Evolutionary conservation across 2,888 invertebrate genomes (phyloP), one percentile per base, ranked within the genome.

Genomic region (Ligdia adustata): DNA sequence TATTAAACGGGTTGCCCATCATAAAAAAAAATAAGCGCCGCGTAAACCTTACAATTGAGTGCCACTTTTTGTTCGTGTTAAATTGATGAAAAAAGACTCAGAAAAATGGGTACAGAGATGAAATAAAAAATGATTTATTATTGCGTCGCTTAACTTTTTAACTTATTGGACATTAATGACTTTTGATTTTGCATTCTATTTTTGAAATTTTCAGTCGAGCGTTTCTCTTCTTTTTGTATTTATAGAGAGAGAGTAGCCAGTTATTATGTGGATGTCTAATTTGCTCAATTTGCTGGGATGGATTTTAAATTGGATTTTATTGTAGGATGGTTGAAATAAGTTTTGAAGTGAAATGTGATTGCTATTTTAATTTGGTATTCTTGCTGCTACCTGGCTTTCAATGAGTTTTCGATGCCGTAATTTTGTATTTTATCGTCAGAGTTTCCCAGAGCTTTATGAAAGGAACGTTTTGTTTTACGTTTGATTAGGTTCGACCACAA

Each of bases 101-200:
- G 80, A 82, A 82, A 85, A 83, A 82, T 83, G 82, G 79, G 75
- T 79, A 75, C 73, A 67, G 82, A 82, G 80, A 84, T 83, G 84
- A 81, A 84, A 86, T 83, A 84, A 82, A 86, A 84, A 86, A 87
- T 90, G 89, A 90, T 90, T 90, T 90, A 90, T 88, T 82, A 85
- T 77, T 65, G 69, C 69, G 75, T 73, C 79, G 75, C 73, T 79
- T 81, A 83, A 86, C 84, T 85, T 88, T 87, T 86, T 84, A 89
- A 90, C 85, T 86, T 87, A 89, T 87, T 86, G 82, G 80, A 90
- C 82, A 68, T 79, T 89, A 88, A 90, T 88, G 84, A 86, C 80
- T 88, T 87, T 81, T 88, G 89, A 90, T 88, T 87, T 86, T 77
- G 77, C 72, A 60, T 66, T 65, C 66, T 68, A 75, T 68, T 75